These are phyloP conservation scores for Gouania willdenowi DNA, from an alignment of 2,797 vertebrate species.

Conservation along the genomic window DNA sequence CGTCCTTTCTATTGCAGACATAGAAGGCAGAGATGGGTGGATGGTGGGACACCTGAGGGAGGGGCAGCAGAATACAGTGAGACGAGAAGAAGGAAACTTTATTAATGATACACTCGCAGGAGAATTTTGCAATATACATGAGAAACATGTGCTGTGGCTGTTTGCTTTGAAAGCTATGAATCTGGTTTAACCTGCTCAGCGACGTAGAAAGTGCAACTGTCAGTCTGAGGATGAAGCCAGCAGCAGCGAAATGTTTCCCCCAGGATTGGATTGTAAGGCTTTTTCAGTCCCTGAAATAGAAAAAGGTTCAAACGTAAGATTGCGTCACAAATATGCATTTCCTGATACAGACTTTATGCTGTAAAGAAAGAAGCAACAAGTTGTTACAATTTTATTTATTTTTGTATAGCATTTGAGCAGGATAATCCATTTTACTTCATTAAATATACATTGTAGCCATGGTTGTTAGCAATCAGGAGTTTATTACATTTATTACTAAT, in stretches of 20 bases:
- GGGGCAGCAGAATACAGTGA: constrained; percentile 3
- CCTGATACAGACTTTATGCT: neutral
- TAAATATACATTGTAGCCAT: too few species aligned
- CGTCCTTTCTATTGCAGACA: constrained; percentile 92
- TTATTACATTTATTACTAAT: too few species aligned
- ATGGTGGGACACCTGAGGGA: constrained; percentile 90
- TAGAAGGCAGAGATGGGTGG: constrained; percentile 95
- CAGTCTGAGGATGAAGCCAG: constrained; percentile 90
- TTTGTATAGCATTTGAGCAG: too few species aligned
- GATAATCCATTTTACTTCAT: too few species aligned
- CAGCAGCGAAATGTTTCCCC: constrained; percentile 96
- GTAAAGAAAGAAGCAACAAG: too few species aligned
- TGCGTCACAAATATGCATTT: too few species aligned
- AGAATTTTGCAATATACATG: neutral
- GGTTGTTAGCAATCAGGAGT: too few species aligned
- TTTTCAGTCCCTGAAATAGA: constrained; percentile 88
- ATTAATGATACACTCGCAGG: constrained; percentile 6
- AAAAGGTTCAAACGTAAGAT: too few species aligned
- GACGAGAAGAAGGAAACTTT: neutral
- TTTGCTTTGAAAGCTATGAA: neutral
- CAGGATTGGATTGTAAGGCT: constrained; percentile 95
- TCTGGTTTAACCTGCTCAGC: constrained; percentile 85
- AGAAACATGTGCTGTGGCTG: neutral
- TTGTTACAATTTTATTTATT: too few species aligned
- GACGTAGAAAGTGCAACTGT: constrained; percentile 95